Percentiles rank a stretch among this genome's conserved stretches.
phyloP scores from a whole-genome alignment of 2,797 vertebrate genomes.

The Emys orbicularis region DNA sequence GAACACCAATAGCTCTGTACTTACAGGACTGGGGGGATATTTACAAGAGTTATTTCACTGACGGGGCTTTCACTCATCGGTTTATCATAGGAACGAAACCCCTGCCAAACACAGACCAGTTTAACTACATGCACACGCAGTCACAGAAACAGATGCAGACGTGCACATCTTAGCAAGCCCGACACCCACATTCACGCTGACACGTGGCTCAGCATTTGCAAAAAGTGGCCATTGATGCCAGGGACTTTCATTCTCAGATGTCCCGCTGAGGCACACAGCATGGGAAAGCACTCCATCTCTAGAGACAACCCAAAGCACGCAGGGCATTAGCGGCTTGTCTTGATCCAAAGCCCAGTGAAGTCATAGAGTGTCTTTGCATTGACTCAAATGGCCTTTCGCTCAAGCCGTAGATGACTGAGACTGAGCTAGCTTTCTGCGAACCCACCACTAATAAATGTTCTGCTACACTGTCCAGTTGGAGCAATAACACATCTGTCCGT shows the following conservation, averaged over 20 bases:
- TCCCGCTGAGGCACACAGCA: background rate
- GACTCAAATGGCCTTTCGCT: background rate
- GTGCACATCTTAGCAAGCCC: background rate
- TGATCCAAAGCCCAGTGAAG: background rate
- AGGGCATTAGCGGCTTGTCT: background rate
- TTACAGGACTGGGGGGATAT: rapidly evolving
- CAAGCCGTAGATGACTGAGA: background rate
- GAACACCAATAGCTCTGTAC: rapidly evolving
- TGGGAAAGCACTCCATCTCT: background rate
- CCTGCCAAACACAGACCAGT: background rate
- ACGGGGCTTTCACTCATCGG: background rate
- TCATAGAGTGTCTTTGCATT: background rate
- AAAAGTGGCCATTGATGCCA: background rate
- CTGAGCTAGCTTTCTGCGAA: background rate
- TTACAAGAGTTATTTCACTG: background rate
- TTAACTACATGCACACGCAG: background rate
- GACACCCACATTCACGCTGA: rapidly evolving
- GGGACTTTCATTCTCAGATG: background rate
- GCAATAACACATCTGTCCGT: background rate
- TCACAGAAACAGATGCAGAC: rapidly evolving
- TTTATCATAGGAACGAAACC: rapidly evolving
- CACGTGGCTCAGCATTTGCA: background rate
- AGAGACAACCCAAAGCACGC: background rate
- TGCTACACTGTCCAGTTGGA: background rate
- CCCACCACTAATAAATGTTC: background rate